Evolutionary conservation across 2,113 vertebrate genomes (phyloP).

Genomic region (Piaya cayana): DNA sequence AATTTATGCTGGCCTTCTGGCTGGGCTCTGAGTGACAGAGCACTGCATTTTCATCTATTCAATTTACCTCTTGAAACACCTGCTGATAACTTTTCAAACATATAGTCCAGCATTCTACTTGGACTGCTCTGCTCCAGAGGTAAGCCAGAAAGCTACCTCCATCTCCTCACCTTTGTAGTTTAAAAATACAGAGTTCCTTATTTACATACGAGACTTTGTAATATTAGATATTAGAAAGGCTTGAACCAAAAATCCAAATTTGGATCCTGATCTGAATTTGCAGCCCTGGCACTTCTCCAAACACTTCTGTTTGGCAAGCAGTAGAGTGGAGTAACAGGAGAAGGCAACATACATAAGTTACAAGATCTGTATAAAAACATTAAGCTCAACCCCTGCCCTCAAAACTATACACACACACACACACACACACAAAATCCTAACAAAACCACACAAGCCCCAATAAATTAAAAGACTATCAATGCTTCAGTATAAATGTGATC

Average conservation of each 20-base stretch:
- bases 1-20: neutral
- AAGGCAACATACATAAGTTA: slow-evolving; percentile 57
- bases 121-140: neutral
- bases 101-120: neutral
- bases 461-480: neutral
- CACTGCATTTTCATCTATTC: neutral
- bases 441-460: neutral
- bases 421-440: neutral
- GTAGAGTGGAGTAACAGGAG: slow-evolving; percentile 54
- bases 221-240: slow-evolving; percentile 31
- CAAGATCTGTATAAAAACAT: slow-evolving; percentile 51
- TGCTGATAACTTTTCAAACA: neutral
- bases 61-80: neutral
- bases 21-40: neutral
- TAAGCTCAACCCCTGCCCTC: slow-evolving; percentile 16
- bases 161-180: neutral
- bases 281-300: slow-evolving; percentile 58
- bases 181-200: neutral
- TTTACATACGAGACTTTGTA: neutral
- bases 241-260: slow-evolving; percentile 60
- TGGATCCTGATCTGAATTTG: slow-evolving; percentile 56
- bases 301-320: slow-evolving; percentile 58
- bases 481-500: neutral
- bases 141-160: neutral
- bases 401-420: neutral